phyloP scores from a whole-genome alignment of 2,113 vertebrate genomes.

The Nannospalax galili region DNA sequence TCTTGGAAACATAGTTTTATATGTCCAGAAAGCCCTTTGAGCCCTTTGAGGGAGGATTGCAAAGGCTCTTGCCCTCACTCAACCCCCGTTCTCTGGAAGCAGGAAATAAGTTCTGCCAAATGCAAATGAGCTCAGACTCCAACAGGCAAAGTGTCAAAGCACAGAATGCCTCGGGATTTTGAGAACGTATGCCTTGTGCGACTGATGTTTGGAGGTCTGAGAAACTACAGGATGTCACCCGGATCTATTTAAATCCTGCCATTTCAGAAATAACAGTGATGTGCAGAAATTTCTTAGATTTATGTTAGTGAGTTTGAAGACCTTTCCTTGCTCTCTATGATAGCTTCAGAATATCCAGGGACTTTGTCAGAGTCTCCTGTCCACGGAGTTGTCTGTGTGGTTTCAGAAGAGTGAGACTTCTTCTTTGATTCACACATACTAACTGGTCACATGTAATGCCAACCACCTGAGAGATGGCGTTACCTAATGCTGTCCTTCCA shows the following conservation, averaged over 20 bases:
- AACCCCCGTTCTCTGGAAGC: conserved; percentile 58
- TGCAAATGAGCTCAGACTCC: conserved; percentile 78
- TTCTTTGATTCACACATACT: background rate
- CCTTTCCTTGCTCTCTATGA: background rate
- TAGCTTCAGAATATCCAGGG: background rate
- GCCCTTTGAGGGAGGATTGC: conserved; percentile 69
- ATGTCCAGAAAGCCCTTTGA: conserved; percentile 76
- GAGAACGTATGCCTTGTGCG: background rate
- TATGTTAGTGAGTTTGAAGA: background rate
- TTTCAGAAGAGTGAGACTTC: background rate
- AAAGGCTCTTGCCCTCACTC: conserved; percentile 61
- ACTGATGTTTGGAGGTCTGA: background rate
- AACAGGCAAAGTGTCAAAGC: conserved; percentile 64
- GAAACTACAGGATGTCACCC: background rate
- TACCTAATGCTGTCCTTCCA: conserved; percentile 48
- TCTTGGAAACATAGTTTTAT: conserved; percentile 78
- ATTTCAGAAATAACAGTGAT: background rate
- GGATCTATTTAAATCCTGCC: background rate
- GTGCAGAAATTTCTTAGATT: background rate
- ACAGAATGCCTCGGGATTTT: conserved; percentile 9
- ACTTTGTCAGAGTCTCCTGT: background rate
- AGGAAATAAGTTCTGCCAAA: conserved; percentile 79
- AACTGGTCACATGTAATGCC: background rate
- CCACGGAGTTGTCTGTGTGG: background rate
- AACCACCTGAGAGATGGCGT: background rate